Base-by-base conservation (phyloP, 2,888 invertebrate genomes). In the Spodoptera exigua region DNA sequence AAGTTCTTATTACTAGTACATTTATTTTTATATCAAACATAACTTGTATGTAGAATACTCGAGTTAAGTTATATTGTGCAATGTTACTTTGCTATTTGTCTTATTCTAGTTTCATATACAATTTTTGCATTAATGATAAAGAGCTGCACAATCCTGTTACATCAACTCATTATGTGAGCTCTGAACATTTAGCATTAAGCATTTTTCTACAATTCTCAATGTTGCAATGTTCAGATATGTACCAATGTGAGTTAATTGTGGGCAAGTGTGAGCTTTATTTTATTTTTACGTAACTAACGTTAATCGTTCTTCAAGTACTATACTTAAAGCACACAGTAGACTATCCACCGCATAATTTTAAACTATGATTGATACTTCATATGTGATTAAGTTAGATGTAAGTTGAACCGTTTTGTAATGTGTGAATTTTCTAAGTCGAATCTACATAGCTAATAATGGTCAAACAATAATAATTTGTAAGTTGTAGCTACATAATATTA, bases 351-450 rank as follows among this genome's bases (percentile, higher is more conserved):
- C 72, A 74, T 77, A 65, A 73, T 68, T 70, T 73, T 66, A 70
- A 59, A 48, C 43, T 61, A 56, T 52, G 40, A 47, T 52, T 48
- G 37, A 48, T 53, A 56, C 51, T 62, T 46, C 48, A 71, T 58
- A 69, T 76, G 76, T 75, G 76, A 79, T 80, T 73, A 40, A 56
- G 54, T 56, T 75, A 78, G 66, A 48, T 71, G 16, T 78, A 71
- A 70, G 68, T 34, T 57, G 12, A 62, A 34, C 57, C 21, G 45
- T 72, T 64, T 61, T 53, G 54, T 68, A 67, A 67, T 60, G 61
- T 27, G 55, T 65, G 55, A 44, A 46, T 70, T 66, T 68, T 64
- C 59, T 59, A 47, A 60, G 66, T 72, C 69, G 70, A 51, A 78
- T 64, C 69, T 71, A 59, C 69, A 70, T 44, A 18, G 61, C 56